phyloP scores from a whole-genome alignment of 2,797 vertebrate species.

The Carcharodon carcharias region DNA sequence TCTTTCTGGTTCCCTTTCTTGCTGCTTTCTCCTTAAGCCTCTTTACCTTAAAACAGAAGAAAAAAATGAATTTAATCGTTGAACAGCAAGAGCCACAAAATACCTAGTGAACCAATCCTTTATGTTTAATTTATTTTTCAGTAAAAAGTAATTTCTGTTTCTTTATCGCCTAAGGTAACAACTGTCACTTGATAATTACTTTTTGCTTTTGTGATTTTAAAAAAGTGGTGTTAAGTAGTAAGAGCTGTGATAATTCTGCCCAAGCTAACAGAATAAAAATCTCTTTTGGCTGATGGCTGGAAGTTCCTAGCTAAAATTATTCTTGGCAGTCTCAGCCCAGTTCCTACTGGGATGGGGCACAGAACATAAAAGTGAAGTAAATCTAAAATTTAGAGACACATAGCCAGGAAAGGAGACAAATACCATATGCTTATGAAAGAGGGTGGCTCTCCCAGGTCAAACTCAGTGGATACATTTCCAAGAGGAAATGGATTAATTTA shows the following conservation, averaged over 20 bases:
- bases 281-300: not conserved
- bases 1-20: slow-evolving; percentile 59
- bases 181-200: not conserved
- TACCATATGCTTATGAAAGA: too few species aligned
- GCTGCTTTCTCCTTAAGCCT: slow-evolving; percentile 64
- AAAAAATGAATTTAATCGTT: not conserved
- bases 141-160: not conserved
- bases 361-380: not conserved
- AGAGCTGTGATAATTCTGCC: not conserved
- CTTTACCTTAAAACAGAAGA: slow-evolving; percentile 50
- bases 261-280: not conserved
- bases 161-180: not conserved
- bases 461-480: not conserved
- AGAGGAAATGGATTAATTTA: not conserved
- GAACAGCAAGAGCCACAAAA: not conserved
- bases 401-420: not conserved
- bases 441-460: not conserved
- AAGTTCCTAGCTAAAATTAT: not conserved
- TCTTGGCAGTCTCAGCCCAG: not conserved
- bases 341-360: not conserved
- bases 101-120: not conserved
- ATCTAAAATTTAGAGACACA: not conserved
- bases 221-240: not conserved
- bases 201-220: not conserved
- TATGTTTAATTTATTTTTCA: not conserved